A percentile compares a stretch with the other conserved stretches of the same genome.
Conservation (phyloP, 1,140 invertebrate species). For the Periplaneta americana region DNA sequence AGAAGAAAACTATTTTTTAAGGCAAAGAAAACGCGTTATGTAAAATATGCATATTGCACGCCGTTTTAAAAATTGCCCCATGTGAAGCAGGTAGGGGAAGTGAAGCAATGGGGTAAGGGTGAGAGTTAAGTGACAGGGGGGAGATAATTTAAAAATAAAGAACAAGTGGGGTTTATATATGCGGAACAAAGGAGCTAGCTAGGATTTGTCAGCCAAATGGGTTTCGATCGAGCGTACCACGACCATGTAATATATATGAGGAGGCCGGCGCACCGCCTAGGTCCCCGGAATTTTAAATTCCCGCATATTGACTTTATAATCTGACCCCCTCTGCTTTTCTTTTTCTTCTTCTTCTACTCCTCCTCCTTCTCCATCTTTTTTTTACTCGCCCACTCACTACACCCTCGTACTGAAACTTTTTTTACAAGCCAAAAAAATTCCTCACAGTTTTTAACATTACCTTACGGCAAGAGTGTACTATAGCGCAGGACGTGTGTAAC, state of each 20-base stretch:
- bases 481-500: too few species aligned
- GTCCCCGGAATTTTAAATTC: slow-evolving; percentile 13
- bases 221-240: neutral
- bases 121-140: neutral
- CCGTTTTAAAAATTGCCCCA: neutral
- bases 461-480: too few species aligned
- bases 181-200: neutral
- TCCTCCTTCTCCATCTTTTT: too few species aligned
- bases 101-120: neutral
- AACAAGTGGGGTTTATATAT: slow-evolving; percentile 5
- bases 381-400: neutral
- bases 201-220: slow-evolving; percentile 9
- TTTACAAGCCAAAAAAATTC: neutral
- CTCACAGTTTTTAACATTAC: neutral
- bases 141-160: slow-evolving; percentile 9
- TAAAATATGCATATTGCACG: neutral
- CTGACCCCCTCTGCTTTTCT: neutral
- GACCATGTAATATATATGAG: neutral
- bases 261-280: neutral
- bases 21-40: neutral
- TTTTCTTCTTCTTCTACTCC: neutral
- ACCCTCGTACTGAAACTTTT: neutral
- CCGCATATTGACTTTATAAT: slow-evolving; percentile 17
- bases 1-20: neutral
- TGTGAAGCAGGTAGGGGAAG: neutral